Evolutionary conservation across 2,113 vertebrate species (phyloP).

Genomic region (Mobula birostris): DNA sequence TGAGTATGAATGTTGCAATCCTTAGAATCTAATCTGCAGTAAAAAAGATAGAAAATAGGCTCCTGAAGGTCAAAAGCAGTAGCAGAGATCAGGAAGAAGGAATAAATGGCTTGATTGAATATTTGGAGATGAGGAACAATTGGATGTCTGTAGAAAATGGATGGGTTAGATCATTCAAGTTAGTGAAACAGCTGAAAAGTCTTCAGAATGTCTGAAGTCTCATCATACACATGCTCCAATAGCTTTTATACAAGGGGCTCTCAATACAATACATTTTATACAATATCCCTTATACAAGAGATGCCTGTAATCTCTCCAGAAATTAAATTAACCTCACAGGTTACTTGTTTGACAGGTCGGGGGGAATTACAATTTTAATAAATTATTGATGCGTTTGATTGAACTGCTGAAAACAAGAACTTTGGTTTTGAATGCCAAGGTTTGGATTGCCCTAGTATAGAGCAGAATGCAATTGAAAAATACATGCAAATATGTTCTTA

Average conservation of each 20-base stretch:
- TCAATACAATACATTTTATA: neutral
- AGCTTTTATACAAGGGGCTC: neutral
- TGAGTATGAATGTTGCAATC: slow-evolving; percentile 31
- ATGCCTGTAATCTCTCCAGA: slow-evolving; percentile 12
- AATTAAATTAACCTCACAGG: slow-evolving; percentile 29
- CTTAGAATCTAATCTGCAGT: slow-evolving; percentile 32
- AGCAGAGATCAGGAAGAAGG: slow-evolving; percentile 4
- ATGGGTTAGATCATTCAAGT: slow-evolving; percentile 28
- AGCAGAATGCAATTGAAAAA: neutral
- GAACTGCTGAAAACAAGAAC: neutral
- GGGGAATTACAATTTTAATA: slow-evolving; percentile 13
- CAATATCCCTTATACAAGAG: neutral
- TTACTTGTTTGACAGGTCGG: neutral
- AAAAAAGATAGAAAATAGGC: slow-evolving; percentile 30
- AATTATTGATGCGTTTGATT: slow-evolving; percentile 24
- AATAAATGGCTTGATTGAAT: slow-evolving; percentile 36
- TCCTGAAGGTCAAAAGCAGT: slow-evolving; percentile 26
- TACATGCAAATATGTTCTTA: neutral
- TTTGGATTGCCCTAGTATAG: neutral
- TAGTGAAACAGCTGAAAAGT: neutral
- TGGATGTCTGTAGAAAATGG: slow-evolving; percentile 28
- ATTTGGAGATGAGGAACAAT: slow-evolving; percentile 30
- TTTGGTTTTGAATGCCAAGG: neutral
- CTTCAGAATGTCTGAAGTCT: slow-evolving; percentile 23
- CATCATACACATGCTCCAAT: slow-evolving; percentile 17